Evolutionary conservation across 2,888 invertebrate genomes (phyloP).

Genomic region (Catocala sponsa): DNA sequence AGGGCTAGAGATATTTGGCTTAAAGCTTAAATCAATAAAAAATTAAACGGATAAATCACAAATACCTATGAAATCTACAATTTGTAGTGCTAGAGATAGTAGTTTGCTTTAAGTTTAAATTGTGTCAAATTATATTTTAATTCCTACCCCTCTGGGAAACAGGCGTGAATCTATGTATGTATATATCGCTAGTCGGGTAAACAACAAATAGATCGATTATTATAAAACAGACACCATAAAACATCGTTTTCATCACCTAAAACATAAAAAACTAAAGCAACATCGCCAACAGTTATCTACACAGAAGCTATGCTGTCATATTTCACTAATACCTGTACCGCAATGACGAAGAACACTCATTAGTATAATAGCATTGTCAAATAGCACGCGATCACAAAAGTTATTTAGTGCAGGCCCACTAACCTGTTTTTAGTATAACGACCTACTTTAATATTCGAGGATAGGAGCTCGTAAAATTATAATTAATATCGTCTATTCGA

Average conservation of each 20-base stretch:
- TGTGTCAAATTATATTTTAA: no score
- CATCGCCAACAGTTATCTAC: neutral
- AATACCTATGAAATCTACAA: no score
- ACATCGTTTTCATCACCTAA: neutral
- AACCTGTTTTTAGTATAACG: conserved; percentile 36
- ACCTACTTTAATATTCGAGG: conserved; percentile 40
- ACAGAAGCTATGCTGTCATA: conserved; percentile 8
- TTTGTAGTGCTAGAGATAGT: no score
- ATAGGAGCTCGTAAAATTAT: conserved; percentile 8
- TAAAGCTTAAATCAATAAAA: no score
- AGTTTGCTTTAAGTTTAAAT: no score
- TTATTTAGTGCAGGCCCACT: conserved; percentile 43
- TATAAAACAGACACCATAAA: neutral
- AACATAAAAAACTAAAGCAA: no score
- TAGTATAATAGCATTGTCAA: conserved; percentile 42
- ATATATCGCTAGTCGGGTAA: no score
- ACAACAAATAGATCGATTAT: neutral
- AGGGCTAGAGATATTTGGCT: no score
- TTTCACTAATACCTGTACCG: conserved; percentile 2
- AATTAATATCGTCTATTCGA: conserved; percentile 1
- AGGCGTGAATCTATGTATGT: no score
- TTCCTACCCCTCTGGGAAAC: no score
- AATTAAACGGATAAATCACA: no score
- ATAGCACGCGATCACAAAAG: conserved; percentile 42
- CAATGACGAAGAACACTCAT: conserved; percentile 19